phyloP scores from a whole-genome alignment of 2,888 invertebrate species.

The Eristalis intricaria region DNA sequence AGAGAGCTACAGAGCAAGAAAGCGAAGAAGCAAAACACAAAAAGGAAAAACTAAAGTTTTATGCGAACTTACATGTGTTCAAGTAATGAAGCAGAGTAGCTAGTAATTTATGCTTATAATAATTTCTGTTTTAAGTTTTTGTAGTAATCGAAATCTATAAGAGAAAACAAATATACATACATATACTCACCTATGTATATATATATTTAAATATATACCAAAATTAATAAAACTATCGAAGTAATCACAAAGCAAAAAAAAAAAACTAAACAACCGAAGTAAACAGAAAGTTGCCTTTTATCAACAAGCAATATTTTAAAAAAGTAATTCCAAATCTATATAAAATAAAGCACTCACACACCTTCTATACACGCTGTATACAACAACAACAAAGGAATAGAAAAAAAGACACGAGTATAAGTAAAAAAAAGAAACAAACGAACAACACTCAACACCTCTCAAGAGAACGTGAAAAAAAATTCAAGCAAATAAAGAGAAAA shows the following conservation, averaged over 20 bases:
- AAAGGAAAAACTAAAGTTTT: neutral
- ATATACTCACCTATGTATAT: neutral
- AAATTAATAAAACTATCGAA: conserved; percentile 2
- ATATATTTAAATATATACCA: conserved; percentile 14
- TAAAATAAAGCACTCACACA: neutral
- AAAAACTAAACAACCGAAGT: neutral
- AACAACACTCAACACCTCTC: neutral
- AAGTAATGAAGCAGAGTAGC: neutral
- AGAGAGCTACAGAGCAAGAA: neutral
- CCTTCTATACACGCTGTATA: neutral
- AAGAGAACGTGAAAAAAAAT: conserved; percentile 6
- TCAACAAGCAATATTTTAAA: conserved; percentile 65
- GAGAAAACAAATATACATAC: neutral
- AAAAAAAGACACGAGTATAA: neutral
- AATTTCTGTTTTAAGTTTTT: neutral
- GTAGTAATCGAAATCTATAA: neutral
- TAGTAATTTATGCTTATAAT: neutral
- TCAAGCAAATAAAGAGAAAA: conserved; percentile 25
- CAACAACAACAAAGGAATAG: neutral
- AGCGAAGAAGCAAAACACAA: neutral
- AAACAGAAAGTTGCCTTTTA: conserved; percentile 33
- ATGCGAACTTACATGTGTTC: neutral
- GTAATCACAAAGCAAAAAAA: neutral
- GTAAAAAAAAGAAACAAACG: neutral
- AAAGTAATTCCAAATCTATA: conserved; percentile 45